Evolutionary conservation across 1,140 invertebrate genomes (phyloP), one percentile per base, ranked within the genome.

Genomic region (Heliothis virescens): DNA sequence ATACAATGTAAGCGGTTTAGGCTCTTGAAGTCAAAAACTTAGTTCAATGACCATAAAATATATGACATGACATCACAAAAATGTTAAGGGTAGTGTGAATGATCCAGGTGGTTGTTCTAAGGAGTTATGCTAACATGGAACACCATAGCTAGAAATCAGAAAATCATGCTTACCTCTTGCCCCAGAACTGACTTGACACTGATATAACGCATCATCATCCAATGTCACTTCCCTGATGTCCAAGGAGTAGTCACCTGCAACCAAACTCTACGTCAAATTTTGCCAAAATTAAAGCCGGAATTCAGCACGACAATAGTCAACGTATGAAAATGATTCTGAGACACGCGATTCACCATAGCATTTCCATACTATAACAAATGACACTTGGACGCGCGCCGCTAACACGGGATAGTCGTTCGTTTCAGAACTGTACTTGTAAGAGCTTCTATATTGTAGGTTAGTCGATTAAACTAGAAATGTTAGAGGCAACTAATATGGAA

Each of bases 191-290:
- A 98, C 98, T 95, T 99, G 98, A 90, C 98, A 99, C 92, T 98
- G 97, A 91, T 98, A 99, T 79, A 96, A 95, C 2, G 98, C 98
- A 83, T 99, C 98, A 91, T 99, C 98, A 87, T 98, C 98, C 81
- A 99, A 93, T 88, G 97, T 97, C 57, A 98, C 97, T 3, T 98
- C 98, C 87, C 96, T 96, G 80, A 99, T 98, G 87, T 98, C 97
- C 86, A 98, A 92, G 7, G 97, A 97, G 94, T 97, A 98, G 92
- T 98, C 98, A 82, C 97, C 98, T 98, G 95, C 15, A 96, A 96
- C 87, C 82, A 88, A 57, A 76, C 10, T 29, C 0, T 3, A 29
- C 53, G 53, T 47, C 0, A 67, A 16, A 50, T 5, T 50, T 41
- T 29, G 5, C 11, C 18, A 57, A 34, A n/a, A 73, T 18, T 26